Base-by-base conservation (phyloP, 2,797 vertebrate species). In the Denticeps clupeoides region DNA sequence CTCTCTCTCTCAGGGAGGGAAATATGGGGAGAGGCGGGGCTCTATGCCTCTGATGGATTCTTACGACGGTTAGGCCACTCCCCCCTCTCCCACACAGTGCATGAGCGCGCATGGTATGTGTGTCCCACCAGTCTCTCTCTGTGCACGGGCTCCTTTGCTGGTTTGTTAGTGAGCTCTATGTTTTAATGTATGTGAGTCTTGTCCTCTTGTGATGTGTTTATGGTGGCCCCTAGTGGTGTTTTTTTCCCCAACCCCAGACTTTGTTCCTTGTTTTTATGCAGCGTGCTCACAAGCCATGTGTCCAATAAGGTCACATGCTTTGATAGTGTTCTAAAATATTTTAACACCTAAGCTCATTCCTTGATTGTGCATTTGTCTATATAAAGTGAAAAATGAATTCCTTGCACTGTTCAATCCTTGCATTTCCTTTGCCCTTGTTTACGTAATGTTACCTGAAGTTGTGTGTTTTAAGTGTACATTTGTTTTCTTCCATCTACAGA, bases 31-130 rank as follows among this genome's bases (percentile, higher is more conserved):
- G 72, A 82, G 77, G 67, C 78, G 79, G 70, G 77, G 77, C 52
- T 79, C 80, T 65, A 49, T 83, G 77, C 81, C 82, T 77, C 73
- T 85, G 51, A 55, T 81, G 75, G 82, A 85, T 71, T 80, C 81
- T 73, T 85, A 82, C 57, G 82, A 85, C 78, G 82, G 83, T 85
- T 84, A 86, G 83, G 66, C 76, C 53, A 69, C 80, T 73, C 75
- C 75, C 69, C 74, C 56, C 41, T 54, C 56, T 25, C 55, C 48
- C 70, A 82, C 71, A 73, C 74, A 79, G 70, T 84, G 82, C 82
- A 84, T 85, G 83, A 80, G 70, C 72, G 59, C 28, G 82, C 82
- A 81, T 86, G 82, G 80, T 83, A 82, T 82, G 82, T 83, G 76
- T 80, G 76, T 77, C 65, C 61, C 68, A 62, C 55, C 35, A 26